These are phyloP conservation scores for Caenorhabditis briggsae DNA, from an alignment of 1,140 invertebrate genomes.

Conservation along the genomic window DNA sequence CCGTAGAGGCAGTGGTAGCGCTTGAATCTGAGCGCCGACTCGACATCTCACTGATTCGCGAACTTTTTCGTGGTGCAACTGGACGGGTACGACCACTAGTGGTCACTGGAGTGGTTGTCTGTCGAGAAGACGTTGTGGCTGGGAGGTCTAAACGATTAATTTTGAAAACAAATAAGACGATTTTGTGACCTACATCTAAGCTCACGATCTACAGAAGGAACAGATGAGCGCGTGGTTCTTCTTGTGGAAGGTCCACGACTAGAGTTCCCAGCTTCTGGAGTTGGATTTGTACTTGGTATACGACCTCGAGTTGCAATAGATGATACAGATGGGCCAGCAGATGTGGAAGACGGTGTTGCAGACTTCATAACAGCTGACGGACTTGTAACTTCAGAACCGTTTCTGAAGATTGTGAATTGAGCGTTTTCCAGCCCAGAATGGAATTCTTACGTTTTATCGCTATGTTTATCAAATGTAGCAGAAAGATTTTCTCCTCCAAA, in stretches of 20 bases:
- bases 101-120: slow-evolving; percentile 1
- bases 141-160: background rate
- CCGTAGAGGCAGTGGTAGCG: background rate
- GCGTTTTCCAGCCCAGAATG: background rate
- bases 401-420: too few relatives aligned
- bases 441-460: slow-evolving; percentile 33
- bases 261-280: background rate
- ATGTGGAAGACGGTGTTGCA: too few relatives aligned
- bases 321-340: too few relatives aligned
- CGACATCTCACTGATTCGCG: slow-evolving; percentile 42
- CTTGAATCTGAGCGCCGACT: background rate
- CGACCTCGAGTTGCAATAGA: too few relatives aligned
- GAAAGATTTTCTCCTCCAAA: slow-evolving; percentile 43
- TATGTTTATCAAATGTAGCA: background rate
- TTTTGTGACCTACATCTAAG: too few relatives aligned
- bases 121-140: background rate
- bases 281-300: background rate
- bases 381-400: too few relatives aligned
- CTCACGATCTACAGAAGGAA: too few relatives aligned
- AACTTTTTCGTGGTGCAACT: slow-evolving; percentile 10
- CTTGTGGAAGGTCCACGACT: background rate
- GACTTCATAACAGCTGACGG: too few relatives aligned
- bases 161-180: background rate
- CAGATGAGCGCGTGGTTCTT: background rate
- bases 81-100: background rate